Percentiles rank a stretch among this genome's conserved stretches.
Conservation (phyloP, 2,888 invertebrate genomes). For the Chloroclysta siterata region DNA sequence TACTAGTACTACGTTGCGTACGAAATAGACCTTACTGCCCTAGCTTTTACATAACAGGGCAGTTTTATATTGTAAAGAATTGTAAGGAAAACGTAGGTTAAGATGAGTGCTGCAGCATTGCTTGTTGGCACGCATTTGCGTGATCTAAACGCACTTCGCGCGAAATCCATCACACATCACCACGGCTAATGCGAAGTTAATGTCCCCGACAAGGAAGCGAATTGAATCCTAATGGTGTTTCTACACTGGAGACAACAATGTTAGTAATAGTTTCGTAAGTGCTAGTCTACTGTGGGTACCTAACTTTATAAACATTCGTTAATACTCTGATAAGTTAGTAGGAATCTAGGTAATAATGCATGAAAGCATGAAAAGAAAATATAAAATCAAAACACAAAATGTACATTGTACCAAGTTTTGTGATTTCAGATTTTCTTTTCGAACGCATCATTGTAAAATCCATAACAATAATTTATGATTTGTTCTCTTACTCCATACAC, state of each 20-base stretch:
- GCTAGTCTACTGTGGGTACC: background rate
- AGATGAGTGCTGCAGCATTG: constrained; percentile 9
- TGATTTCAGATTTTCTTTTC: no score
- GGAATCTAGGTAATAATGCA: no score
- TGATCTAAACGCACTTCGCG: constrained; percentile 12
- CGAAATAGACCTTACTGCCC: no score
- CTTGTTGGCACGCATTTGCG: constrained; percentile 6
- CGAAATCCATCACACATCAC: constrained; percentile 32
- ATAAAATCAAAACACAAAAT: no score
- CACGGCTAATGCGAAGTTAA: constrained; percentile 42
- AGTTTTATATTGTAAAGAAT: background rate
- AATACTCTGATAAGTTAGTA: no score
- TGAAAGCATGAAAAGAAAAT: no score
- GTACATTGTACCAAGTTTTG: no score
- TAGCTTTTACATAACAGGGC: constrained; percentile 8
- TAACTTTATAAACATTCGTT: background rate
- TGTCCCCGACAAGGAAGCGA: constrained; percentile 38
- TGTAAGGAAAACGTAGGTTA: constrained; percentile 1
- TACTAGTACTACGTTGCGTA: no score
- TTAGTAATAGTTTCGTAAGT: background rate
- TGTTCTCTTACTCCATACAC: no score
- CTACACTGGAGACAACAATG: background rate
- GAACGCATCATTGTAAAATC: no score
- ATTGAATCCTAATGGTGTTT: constrained; percentile 22
- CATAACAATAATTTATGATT: no score